These are phyloP conservation scores for Netelia inedita DNA, from an alignment of 2,888 invertebrate species.

Conservation along the genomic window DNA sequence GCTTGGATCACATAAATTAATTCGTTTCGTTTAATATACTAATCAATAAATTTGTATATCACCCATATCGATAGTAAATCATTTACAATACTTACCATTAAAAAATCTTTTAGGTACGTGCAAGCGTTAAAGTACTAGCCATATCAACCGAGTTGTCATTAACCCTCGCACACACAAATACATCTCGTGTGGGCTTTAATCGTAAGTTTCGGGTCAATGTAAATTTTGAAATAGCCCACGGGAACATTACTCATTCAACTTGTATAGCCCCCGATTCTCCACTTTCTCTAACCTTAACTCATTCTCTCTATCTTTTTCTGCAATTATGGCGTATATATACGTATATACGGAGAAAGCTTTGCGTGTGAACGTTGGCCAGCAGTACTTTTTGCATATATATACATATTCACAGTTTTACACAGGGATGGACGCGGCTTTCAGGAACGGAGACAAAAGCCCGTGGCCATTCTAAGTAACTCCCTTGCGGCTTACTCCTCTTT, in stretches of 20 bases:
- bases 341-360: slow-evolving; percentile 24
- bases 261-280: slow-evolving; percentile 24
- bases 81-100: too few species aligned
- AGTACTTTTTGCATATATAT: slow-evolving; percentile 42
- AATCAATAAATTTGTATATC: too few species aligned
- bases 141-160: too few species aligned
- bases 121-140: too few species aligned
- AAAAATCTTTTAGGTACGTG: too few species aligned
- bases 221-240: slow-evolving; percentile 38
- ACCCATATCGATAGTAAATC: too few species aligned
- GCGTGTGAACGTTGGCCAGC: slow-evolving; percentile 26
- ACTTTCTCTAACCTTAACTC: slow-evolving; percentile 24
- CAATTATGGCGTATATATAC: slow-evolving; percentile 39
- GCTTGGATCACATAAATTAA: too few species aligned
- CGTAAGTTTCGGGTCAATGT: background rate
- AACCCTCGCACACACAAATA: background rate
- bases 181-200: background rate
- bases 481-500: slow-evolving; percentile 59
- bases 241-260: slow-evolving; percentile 17
- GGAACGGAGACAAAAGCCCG: slow-evolving; percentile 67
- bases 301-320: slow-evolving; percentile 29
- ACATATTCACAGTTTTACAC: slow-evolving; percentile 24
- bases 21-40: too few species aligned
- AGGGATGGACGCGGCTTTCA: slow-evolving; percentile 44
- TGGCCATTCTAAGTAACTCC: slow-evolving; percentile 69